Percentiles rank a stretch among this genome's conserved stretches.
phyloP scores from a whole-genome alignment of 2,113 vertebrate species.

The Maccullochella peelii region DNA sequence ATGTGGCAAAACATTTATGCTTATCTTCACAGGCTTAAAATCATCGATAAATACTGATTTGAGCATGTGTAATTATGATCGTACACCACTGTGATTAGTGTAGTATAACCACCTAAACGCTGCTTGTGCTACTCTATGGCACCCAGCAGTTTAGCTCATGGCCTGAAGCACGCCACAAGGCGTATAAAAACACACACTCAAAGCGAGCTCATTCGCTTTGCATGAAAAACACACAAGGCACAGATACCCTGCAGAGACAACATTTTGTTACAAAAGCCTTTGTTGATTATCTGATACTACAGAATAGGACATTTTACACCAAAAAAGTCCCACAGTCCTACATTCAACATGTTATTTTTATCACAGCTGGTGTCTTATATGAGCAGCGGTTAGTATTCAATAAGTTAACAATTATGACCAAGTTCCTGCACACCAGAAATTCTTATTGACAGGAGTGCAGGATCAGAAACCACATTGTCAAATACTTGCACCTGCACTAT shows the following conservation, averaged over 20 bases:
- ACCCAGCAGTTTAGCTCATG: slow-evolving; percentile 58
- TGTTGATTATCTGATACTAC: slow-evolving; percentile 39
- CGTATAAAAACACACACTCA: slow-evolving; percentile 55
- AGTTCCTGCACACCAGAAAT: background rate
- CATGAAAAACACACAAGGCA: slow-evolving; percentile 61
- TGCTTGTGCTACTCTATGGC: slow-evolving; percentile 36
- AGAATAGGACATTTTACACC: slow-evolving; percentile 15
- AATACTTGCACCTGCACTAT: background rate
- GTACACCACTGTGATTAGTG: slow-evolving; percentile 23
- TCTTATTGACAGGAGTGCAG: background rate
- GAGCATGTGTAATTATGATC: slow-evolving; percentile 30
- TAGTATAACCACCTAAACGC: slow-evolving; percentile 19
- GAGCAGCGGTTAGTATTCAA: background rate
- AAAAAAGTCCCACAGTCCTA: background rate
- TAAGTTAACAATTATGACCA: background rate
- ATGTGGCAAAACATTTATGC: slow-evolving; percentile 10
- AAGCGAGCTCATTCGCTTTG: slow-evolving; percentile 39
- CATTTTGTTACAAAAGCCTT: slow-evolving; percentile 51
- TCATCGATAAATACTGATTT: slow-evolving; percentile 21
- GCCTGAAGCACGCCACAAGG: slow-evolving; percentile 75
- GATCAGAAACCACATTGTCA: background rate
- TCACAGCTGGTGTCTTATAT: background rate
- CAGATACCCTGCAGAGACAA: slow-evolving; percentile 61
- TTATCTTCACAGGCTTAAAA: slow-evolving; percentile 8
- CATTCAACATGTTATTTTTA: background rate